Evolutionary conservation across 1,140 invertebrate genomes (phyloP), one percentile per base, ranked within the genome.

Genomic region (Paralvinella palmiformis): DNA sequence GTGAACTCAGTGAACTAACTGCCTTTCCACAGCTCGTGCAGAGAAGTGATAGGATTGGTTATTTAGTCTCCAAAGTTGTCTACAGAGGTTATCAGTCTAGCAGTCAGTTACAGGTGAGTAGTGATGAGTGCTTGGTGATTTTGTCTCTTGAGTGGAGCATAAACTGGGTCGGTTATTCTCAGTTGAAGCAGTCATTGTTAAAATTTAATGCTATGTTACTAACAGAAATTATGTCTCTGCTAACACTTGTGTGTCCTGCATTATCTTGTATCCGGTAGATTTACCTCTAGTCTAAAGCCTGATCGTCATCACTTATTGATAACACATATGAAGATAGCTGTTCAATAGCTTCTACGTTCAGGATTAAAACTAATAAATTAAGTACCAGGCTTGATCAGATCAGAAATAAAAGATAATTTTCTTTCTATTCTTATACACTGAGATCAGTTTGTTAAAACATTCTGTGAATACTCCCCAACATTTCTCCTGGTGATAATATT

Each of bases 51-150:
- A 65, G 69, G 45, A 70, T 75, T 44, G 75, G 75, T 7, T 73
- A 72, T 31, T 65, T 32, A 7, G 69, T 77, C 48, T 65, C 73
- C 31, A 75, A 74, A 62, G 72, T 77, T 52, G 75, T 76, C 0
- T 77, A 71, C 60, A 65, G 74, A 27, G 75, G 75, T n/a, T 77
- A 77, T 48, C 69, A 73, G 63, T 69, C 73, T 58, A 70, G 63
- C 32, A 66, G 74, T 5, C 63, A 72, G 44, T 63, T 77, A 27
- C 73, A 76, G 73, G 74, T 75, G 62, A 22, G 50, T 59, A 13
- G 3, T 20, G 57, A 27, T 32, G 2, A 32, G 15, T 17, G 17
- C 50, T 44, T 15, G 13, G 13, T 15, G n/a, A n/a, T 15, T 15
- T 15, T 44, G n/a, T 44, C 13, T 44, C n/a, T n/a, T n/a, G n/a